Evolutionary conservation across 2,797 vertebrate genomes (phyloP).

Genomic region (Glyptemys insculpta): DNA sequence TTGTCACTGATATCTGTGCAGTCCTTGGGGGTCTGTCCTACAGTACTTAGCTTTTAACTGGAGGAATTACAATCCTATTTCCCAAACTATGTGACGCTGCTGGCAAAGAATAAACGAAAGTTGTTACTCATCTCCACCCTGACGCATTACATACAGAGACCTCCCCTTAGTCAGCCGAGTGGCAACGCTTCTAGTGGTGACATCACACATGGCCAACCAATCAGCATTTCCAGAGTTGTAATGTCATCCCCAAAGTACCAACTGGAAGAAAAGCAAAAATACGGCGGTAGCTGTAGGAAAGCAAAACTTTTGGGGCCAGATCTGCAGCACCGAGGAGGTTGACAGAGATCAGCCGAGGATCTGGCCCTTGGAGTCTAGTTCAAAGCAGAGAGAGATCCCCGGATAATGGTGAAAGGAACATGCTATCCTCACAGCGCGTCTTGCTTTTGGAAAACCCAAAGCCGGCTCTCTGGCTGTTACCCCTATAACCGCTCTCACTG

Average conservation of each 20-base stretch:
- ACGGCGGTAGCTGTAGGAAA: fast-evolving
- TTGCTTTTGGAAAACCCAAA: fast-evolving
- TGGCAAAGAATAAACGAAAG: background rate
- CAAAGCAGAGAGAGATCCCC: background rate
- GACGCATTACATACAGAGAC: background rate
- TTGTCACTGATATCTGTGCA: background rate
- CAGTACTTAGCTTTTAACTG: too few relatives aligned
- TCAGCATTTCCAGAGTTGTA: background rate
- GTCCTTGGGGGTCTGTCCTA: background rate
- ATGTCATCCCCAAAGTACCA: background rate
- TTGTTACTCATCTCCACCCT: background rate
- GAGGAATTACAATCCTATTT: background rate
- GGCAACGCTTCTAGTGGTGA: background rate
- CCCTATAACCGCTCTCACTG: background rate
- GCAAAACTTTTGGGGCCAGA: fast-evolving
- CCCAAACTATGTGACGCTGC: background rate
- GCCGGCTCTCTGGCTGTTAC: fast-evolving
- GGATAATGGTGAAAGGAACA: background rate
- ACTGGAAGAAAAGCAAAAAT: background rate
- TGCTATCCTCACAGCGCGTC: fast-evolving
- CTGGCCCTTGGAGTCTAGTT: background rate
- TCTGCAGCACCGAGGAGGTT: background rate
- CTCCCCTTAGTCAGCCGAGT: background rate
- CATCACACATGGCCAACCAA: background rate
- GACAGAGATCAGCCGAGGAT: background rate